Percentiles rank a stretch among this genome's conserved stretches.
phyloP scores from a whole-genome alignment of 1,140 invertebrate species.

The Euwallacea similis region DNA sequence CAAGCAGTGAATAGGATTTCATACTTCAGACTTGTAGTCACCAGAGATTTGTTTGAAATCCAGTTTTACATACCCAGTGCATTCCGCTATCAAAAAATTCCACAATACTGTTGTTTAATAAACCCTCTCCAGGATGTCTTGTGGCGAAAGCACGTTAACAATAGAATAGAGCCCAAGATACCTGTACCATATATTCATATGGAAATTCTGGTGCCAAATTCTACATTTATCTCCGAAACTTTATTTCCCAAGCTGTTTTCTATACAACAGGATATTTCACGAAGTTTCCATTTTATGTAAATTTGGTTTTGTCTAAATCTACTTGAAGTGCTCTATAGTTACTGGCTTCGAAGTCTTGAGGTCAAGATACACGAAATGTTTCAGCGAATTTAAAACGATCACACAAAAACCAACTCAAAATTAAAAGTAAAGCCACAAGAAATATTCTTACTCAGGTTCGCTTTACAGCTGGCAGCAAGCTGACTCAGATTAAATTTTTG shows the following conservation, averaged over 20 bases:
- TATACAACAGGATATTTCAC: conserved; percentile 3
- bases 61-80: no score
- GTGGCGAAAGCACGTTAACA: no score
- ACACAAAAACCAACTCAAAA: not conserved
- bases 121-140: no score
- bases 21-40: no score
- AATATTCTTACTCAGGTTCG: not conserved
- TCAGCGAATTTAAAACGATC: not conserved
- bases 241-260: conserved; percentile 14
- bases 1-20: not conserved
- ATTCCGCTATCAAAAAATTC: no score
- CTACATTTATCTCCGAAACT: conserved; percentile 16
- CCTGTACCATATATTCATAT: conserved; percentile 8
- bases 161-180: no score
- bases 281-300: conserved; percentile 17
- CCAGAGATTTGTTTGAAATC: no score
- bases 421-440: not conserved
- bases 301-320: not conserved
- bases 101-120: no score
- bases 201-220: conserved; percentile 18
- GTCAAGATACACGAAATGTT: no score
- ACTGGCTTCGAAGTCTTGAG: not conserved
- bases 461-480: no score
- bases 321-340: not conserved
- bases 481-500: not conserved